phyloP scores from a whole-genome alignment of 2,888 invertebrate genomes.

The Patella ulyssiponensis region DNA sequence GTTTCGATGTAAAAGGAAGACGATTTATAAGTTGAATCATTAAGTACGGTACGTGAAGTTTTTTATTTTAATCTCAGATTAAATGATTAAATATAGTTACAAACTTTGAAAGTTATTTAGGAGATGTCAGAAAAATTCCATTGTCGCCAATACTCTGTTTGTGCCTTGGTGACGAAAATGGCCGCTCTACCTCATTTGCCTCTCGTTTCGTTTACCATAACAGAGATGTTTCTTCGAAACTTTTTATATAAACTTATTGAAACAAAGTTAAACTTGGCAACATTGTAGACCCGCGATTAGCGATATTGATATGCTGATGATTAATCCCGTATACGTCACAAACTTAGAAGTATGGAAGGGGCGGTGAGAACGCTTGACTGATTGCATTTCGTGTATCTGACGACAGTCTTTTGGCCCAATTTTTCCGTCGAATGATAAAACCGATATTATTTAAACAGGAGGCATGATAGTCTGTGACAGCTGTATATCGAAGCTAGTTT shows the following conservation, averaged over 20 bases:
- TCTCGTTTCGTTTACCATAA: no score
- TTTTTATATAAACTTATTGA: no score
- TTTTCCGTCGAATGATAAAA: not conserved
- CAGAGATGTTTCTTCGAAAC: no score
- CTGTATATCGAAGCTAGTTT: conserved; percentile 13
- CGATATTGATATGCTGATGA: no score
- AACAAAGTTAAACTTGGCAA: no score
- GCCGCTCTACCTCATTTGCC: conserved; percentile 1
- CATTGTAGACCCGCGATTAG: no score
- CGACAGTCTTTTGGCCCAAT: conserved; percentile 5
- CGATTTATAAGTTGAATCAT: not conserved
- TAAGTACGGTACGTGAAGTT: not conserved
- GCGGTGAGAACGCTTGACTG: conserved; percentile 1
- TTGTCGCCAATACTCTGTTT: not conserved
- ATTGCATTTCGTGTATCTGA: conserved; percentile 1
- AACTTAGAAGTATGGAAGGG: no score
- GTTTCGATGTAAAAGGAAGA: conserved; percentile 3
- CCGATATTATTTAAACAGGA: conserved; percentile 17
- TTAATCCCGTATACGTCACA: no score
- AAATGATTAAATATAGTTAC: not conserved
- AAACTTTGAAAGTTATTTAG: not conserved
- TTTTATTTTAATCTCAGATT: not conserved
- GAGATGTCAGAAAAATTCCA: conserved; percentile 7
- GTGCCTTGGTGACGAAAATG: not conserved
- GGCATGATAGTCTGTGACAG: conserved; percentile 19